These are phyloP conservation scores for Trichopria drosophilae DNA, from an alignment of 2,888 invertebrate genomes.

Conservation along the genomic window DNA sequence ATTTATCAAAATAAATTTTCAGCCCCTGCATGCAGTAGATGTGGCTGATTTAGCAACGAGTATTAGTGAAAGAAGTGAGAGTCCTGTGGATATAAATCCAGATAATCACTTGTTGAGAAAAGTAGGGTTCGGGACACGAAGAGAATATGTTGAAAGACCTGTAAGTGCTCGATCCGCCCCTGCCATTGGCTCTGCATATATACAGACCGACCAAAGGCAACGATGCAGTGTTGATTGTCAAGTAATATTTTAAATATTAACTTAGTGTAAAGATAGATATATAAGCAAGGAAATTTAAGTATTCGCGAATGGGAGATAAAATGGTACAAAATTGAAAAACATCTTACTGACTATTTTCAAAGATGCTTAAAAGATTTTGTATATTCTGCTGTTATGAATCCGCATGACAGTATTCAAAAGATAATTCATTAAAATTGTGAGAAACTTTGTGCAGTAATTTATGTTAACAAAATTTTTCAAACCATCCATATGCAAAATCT, in stretches of 20 bases:
- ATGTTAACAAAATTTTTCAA: too few species aligned
- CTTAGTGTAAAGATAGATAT: conserved; percentile 1
- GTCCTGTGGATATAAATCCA: conserved; percentile 26
- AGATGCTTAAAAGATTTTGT: too few species aligned
- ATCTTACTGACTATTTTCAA: too few species aligned
- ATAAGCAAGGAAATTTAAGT: conserved; percentile 5
- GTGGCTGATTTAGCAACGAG: conserved; percentile 45
- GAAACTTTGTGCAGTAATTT: too few species aligned
- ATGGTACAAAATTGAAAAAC: too few species aligned
- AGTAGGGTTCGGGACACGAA: conserved; percentile 33
- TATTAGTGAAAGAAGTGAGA: conserved; percentile 43
- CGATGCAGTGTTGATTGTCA: conserved; percentile 31
- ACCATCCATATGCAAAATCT: too few species aligned
- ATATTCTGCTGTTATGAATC: too few species aligned
- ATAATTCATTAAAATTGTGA: too few species aligned
- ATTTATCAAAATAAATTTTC: too few species aligned
- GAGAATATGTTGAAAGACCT: conserved; percentile 40
- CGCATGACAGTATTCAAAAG: too few species aligned
- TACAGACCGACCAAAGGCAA: conserved; percentile 38
- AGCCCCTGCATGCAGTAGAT: too few species aligned
- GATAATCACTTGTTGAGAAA: conserved; percentile 35
- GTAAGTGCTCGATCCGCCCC: conserved; percentile 32
- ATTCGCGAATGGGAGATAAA: too few species aligned
- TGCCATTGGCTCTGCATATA: conserved; percentile 31
- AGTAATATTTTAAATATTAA: conserved; percentile 20